Evolutionary conservation across 2,888 invertebrate species (phyloP).

Genomic region (Cheilosia soror): DNA sequence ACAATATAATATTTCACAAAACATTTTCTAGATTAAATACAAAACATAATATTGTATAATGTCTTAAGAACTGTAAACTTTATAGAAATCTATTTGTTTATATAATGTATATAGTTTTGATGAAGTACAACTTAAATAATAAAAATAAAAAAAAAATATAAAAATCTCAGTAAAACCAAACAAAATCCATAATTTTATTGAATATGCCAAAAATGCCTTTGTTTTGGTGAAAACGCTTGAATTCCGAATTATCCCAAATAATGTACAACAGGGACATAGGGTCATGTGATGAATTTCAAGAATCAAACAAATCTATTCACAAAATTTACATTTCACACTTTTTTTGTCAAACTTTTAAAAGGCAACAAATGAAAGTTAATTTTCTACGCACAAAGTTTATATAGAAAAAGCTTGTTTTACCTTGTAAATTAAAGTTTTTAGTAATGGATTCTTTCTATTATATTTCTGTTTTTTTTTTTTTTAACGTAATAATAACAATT

Average conservation of each 20-base stretch:
- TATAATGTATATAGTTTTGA: constrained; percentile 15
- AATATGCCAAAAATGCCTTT: constrained; percentile 5
- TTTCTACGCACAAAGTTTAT: constrained; percentile 54
- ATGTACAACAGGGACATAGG: neutral
- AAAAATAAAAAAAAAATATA: constrained; percentile 3
- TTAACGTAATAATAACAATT: constrained; percentile 42
- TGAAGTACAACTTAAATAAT: neutral
- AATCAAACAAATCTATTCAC: constrained; percentile 62
- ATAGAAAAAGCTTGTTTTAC: constrained; percentile 68
- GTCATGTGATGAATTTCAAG: constrained; percentile 30
- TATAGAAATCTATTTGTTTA: constrained; percentile 25
- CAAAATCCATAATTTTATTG: neutral
- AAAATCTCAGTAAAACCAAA: constrained; percentile 14
- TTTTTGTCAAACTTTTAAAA: constrained; percentile 6
- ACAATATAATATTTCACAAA: constrained; percentile 29
- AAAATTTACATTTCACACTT: constrained; percentile 57
- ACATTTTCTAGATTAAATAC: constrained; percentile 20
- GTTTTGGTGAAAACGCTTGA: neutral
- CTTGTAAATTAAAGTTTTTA: constrained; percentile 63
- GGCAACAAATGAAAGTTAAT: constrained; percentile 11
- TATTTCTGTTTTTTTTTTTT: constrained; percentile 2
- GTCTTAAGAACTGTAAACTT: constrained; percentile 6
- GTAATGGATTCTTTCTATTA: constrained; percentile 52
- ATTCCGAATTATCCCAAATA: constrained; percentile 14
- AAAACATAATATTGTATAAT: neutral